Conservation (phyloP, 2,797 vertebrate species). For the Botia kubotai region DNA sequence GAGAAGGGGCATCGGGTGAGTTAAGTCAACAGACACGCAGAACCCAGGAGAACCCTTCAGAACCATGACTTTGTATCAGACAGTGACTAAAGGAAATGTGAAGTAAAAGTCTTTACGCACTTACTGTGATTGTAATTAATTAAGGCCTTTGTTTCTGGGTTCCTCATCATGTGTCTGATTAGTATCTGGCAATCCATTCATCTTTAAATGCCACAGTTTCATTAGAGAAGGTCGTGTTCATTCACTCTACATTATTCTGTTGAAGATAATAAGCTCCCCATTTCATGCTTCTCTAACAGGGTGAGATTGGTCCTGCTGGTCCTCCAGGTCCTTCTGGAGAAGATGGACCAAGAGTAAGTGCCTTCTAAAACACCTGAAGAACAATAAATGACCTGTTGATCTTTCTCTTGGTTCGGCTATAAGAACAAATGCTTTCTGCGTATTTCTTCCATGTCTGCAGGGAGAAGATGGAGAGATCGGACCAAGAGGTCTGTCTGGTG, state of each 20-base stretch:
- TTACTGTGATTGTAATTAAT: too few relatives aligned
- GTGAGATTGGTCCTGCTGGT: slow-evolving; percentile 88
- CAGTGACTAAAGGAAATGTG: not conserved
- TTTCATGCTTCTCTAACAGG: slow-evolving; percentile 72
- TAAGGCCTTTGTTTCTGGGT: too few relatives aligned
- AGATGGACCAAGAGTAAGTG: slow-evolving; percentile 92
- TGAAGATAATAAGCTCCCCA: too few relatives aligned
- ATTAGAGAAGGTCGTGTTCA: too few relatives aligned
- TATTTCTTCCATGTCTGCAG: slow-evolving; percentile 67
- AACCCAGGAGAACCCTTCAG: not conserved
- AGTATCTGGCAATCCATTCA: too few relatives aligned
- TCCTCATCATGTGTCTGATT: too few relatives aligned
- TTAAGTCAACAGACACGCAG: not conserved
- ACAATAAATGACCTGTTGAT: not conserved
- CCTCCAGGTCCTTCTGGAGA: slow-evolving; percentile 88
- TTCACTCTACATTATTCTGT: too few relatives aligned
- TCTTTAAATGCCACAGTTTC: too few relatives aligned
- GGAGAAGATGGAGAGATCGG: slow-evolving; percentile 98
- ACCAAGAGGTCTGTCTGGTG: slow-evolving; percentile 93
- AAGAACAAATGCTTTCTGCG: not conserved
- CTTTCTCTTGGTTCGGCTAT: not conserved
- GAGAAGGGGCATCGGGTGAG: slow-evolving; percentile 98
- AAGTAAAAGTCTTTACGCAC: too few relatives aligned
- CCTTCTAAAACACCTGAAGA: slow-evolving; percentile 4
- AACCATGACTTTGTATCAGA: not conserved